A percentile compares a stretch with the other conserved stretches of the same genome.
Evolutionary conservation across 1,140 invertebrate genomes (phyloP).

Genomic region (Megalonaias nervosa): DNA sequence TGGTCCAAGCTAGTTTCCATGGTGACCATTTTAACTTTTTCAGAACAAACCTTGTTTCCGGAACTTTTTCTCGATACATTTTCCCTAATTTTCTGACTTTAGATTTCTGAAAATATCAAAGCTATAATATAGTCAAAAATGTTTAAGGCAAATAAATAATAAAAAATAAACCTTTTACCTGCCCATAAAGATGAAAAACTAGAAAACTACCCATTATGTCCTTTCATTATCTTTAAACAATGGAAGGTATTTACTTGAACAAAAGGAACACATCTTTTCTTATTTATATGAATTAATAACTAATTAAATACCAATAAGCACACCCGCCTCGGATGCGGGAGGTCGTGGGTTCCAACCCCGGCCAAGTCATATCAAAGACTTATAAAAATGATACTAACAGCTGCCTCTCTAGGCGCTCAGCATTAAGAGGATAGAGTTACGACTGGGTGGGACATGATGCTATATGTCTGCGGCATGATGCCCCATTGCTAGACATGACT

Average conservation of each 20-base stretch:
- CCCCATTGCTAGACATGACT: too few relatives aligned
- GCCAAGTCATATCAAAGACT: too few relatives aligned
- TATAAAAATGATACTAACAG: too few relatives aligned
- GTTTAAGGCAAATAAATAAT: background rate
- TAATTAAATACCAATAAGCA: too few relatives aligned
- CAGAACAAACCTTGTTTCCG: constrained; percentile 42
- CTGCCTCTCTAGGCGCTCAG: too few relatives aligned
- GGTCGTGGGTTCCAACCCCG: too few relatives aligned
- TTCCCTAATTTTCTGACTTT: constrained; percentile 22
- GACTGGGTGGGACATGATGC: too few relatives aligned
- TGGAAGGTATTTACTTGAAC: background rate
- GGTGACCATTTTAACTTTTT: constrained; percentile 34
- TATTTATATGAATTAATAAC: too few relatives aligned
- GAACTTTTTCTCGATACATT: constrained; percentile 24
- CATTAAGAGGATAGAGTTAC: too few relatives aligned
- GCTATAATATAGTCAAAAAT: background rate
- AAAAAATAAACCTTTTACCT: background rate
- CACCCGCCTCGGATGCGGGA: too few relatives aligned
- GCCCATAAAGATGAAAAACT: background rate
- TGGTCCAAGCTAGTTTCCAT: constrained; percentile 33
- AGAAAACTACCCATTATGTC: background rate
- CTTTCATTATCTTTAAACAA: background rate
- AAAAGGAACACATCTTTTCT: too few relatives aligned
- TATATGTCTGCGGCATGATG: too few relatives aligned
- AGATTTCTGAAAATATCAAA: constrained; percentile 6